Evolutionary conservation across 2,113 vertebrate species (phyloP), one percentile per base, ranked within the genome.

Genomic region (Lucifuga dentata): DNA sequence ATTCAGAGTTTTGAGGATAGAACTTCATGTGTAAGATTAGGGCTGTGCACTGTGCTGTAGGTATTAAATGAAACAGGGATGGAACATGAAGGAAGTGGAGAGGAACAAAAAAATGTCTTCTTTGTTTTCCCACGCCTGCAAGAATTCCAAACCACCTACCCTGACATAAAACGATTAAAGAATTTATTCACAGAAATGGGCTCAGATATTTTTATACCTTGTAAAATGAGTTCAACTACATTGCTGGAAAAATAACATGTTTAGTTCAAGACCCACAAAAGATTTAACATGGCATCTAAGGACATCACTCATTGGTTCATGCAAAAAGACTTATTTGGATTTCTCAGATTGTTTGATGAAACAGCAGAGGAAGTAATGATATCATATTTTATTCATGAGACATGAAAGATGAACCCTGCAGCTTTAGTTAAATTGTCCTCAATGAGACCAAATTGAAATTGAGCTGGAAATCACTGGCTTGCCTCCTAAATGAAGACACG

Each of bases 351-450:
- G 67, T 52, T 38, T 44, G 64, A 84, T 83, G 73, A 82, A 85
- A 84, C 35, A 53, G 40, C 53, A 15, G 49, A 59, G 63, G 46
- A 58, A 35, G 40, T 83, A 80, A 88, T 84, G 55, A 84, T 69
- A 71, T 71, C 50, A 86, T 86, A 52, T 73, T 55, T 79, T 68
- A 85, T 89, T 87, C 73, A 86, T 83, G 78, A 88, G 72, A 51
- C 51, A 33, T 49, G 76, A 66, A 38, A 39, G 72, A 78, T 73
- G 56, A 51, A 43, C 8, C 16, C 5, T 15, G 19, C 33, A 4
- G 49, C 49, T 26, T 59, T 2, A 41, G 41, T 43, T 73, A 43
- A 60, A 50, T 43, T 68, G 41, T 33, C 57, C 44, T 12, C 20
- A 15, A n/a, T 9, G 13, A 40, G 36, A 59, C 13, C 5, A 3